These are phyloP conservation scores for Sylvilagus bachmani DNA, from an alignment of 2,113 vertebrate species.

Conservation along the genomic window DNA sequence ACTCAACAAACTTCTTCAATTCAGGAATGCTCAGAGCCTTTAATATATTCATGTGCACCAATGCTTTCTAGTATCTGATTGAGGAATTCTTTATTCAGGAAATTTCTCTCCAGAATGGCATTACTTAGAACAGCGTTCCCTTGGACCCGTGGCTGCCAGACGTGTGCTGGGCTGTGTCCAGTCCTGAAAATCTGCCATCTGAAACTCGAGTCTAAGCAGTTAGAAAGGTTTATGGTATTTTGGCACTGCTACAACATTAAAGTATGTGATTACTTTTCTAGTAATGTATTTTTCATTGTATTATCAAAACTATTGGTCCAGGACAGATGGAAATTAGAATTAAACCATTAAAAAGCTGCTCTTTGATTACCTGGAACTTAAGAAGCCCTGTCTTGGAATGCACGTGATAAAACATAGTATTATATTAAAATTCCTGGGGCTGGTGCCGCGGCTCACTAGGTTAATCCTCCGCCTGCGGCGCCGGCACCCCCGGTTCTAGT, in stretches of 20 bases:
- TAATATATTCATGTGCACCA: neutral
- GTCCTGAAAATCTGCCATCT: too few relatives aligned
- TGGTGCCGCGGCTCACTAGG: too few relatives aligned
- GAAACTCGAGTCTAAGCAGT: neutral
- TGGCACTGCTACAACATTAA: neutral
- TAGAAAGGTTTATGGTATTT: neutral
- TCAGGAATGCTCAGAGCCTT: neutral
- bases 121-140: neutral
- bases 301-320: constrained; percentile 3
- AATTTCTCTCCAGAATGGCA: neutral
- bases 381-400: neutral
- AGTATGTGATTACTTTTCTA: neutral
- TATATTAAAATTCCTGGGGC: neutral
- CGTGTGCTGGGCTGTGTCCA: neutral
- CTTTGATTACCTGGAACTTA: neutral
- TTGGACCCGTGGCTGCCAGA: neutral
- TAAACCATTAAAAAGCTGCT: neutral
- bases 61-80: neutral
- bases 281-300: constrained; percentile 12
- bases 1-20: neutral
- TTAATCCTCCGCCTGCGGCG: too few relatives aligned
- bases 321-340: constrained; percentile 2
- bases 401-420: neutral
- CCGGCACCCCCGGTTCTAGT: too few relatives aligned
- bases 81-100: constrained; percentile 25